Conservation (phyloP, 2,888 invertebrate genomes). For the Argynnis bischoffii region DNA sequence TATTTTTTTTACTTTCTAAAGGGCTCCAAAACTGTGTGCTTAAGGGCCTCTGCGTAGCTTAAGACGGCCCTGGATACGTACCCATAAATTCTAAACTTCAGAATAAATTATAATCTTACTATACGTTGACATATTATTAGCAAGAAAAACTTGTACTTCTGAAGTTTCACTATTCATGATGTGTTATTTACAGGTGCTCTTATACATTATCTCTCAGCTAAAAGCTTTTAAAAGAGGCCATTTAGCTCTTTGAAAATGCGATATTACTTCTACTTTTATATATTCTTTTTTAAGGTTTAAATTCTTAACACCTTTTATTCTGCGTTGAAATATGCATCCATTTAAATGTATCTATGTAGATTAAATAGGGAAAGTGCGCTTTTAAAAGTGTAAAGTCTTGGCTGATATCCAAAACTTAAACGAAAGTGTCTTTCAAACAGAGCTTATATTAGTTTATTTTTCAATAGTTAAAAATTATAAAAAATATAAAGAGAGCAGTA, state of each 20-base stretch:
- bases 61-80: no score
- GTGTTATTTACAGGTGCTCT: slow-evolving; percentile 20
- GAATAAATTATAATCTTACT: no score
- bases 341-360: slow-evolving; percentile 21
- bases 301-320: slow-evolving; percentile 28
- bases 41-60: no score
- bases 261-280: slow-evolving; percentile 22
- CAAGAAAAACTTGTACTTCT: neutral
- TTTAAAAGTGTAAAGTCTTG: slow-evolving; percentile 10
- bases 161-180: slow-evolving; percentile 20
- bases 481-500: neutral
- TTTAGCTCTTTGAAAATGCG: slow-evolving; percentile 19
- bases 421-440: neutral
- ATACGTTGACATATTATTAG: slow-evolving; percentile 1
- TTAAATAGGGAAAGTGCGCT: slow-evolving; percentile 17
- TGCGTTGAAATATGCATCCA: slow-evolving; percentile 8
- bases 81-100: no score
- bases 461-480: neutral
- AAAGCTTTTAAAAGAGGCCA: slow-evolving; percentile 22
- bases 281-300: slow-evolving; percentile 18
- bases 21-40: no score
- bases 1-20: no score
- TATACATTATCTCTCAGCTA: slow-evolving; percentile 19
- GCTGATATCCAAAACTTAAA: slow-evolving; percentile 16
- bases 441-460: neutral